Evolutionary conservation across 2,113 vertebrate genomes (phyloP).

Genomic region (Silurus meridionalis): DNA sequence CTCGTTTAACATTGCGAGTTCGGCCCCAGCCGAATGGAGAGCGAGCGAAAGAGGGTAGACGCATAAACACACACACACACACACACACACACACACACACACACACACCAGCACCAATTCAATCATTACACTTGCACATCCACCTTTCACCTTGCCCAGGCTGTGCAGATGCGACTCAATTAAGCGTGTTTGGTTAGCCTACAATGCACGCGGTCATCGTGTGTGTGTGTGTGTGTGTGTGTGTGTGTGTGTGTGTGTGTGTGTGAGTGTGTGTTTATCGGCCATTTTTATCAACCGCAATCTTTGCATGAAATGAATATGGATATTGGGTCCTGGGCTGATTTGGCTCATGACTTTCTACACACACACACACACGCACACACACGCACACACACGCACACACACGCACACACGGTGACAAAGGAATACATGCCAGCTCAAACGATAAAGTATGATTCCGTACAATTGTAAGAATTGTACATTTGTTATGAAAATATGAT

Average conservation of each 20-base stretch:
- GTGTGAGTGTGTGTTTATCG: background rate
- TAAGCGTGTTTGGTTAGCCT: constrained; percentile 70
- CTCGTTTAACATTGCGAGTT: constrained; percentile 80
- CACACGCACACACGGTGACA: background rate
- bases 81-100: constrained; percentile 4
- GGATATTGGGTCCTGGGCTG: constrained; percentile 55
- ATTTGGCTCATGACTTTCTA: background rate
- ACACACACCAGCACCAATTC: constrained; percentile 60
- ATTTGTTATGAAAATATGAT: background rate
- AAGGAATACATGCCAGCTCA: background rate
- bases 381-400: constrained; percentile 13
- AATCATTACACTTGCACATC: constrained; percentile 73
- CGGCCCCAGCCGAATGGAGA: constrained; percentile 72
- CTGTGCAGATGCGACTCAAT: constrained; percentile 73
- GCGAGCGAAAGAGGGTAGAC: constrained; percentile 37
- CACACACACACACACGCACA: constrained; percentile 22
- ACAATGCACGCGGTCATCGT: constrained; percentile 11
- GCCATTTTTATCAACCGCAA: constrained; percentile 44
- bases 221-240: constrained; percentile 34
- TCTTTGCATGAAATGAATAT: constrained; percentile 71
- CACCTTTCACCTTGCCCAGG: constrained; percentile 71
- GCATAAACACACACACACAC: background rate
- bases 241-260: background rate
- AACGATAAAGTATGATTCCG: background rate
- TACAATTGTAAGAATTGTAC: background rate